Conservation (phyloP, 2,113 vertebrate genomes). For the Meles meles region DNA sequence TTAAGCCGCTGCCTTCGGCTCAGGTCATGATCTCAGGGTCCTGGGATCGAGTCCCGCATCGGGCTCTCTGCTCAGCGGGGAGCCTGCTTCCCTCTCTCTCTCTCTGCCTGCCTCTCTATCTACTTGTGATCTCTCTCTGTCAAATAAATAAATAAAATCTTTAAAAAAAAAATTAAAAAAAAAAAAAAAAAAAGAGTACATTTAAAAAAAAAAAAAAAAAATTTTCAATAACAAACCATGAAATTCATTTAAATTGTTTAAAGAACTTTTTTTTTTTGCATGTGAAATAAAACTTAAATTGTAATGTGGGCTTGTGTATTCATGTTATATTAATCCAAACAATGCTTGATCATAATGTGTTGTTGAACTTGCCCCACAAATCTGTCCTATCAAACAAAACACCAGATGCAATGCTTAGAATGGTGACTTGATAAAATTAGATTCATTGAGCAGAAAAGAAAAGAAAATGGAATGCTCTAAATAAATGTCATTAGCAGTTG, state of each 20-base stretch:
- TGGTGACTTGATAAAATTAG: conserved; percentile 71
- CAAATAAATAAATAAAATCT: no score
- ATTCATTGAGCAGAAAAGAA: conserved; percentile 35
- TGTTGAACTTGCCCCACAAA: conserved; percentile 57
- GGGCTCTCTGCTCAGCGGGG: no score
- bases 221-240: background rate
- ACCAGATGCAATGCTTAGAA: conserved; percentile 66
- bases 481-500: conserved; percentile 49
- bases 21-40: no score
- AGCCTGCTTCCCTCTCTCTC: no score
- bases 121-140: no score
- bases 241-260: conserved; percentile 34
- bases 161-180: no score
- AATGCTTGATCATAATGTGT: conserved; percentile 66
- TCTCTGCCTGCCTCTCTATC: no score
- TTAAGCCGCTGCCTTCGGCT: no score
- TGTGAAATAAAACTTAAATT: conserved; percentile 54
- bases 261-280: conserved; percentile 39
- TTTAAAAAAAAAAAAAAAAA: no score
- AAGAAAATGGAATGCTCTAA: conserved; percentile 52
- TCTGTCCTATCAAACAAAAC: conserved; percentile 64
- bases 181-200: no score
- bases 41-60: no score
- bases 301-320: conserved; percentile 14
- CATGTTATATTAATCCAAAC: conserved; percentile 58